Conservation (phyloP, 2,888 invertebrate genomes). For the Pachydiplax longipennis region DNA sequence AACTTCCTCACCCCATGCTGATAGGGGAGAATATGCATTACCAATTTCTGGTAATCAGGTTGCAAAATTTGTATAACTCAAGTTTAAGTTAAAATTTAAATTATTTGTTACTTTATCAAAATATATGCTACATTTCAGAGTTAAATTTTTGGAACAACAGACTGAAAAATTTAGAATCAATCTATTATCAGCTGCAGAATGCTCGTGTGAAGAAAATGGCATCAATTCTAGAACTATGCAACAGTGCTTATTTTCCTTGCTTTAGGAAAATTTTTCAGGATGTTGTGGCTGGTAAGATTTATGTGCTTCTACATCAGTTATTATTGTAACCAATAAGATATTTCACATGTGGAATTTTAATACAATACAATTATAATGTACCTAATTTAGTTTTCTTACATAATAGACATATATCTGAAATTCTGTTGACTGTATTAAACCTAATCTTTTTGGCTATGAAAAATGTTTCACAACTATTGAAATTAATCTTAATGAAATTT, state of each 20-base stretch:
- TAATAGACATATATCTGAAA: no score
- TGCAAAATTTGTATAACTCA: background rate
- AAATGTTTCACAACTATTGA: no score
- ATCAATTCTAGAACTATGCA: conserved; percentile 75
- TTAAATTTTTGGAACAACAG: conserved; percentile 82
- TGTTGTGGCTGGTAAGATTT: conserved; percentile 72
- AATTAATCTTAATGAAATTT: no score
- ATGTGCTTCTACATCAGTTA: conserved; percentile 56
- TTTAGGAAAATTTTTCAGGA: conserved; percentile 81
- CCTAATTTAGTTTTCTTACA: no score
- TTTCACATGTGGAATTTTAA: no score
- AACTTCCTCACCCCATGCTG: conserved; percentile 74
- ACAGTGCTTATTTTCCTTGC: conserved; percentile 79
- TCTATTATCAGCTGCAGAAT: conserved; percentile 86
- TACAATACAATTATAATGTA: background rate
- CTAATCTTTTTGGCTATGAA: no score
- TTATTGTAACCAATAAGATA: no score
- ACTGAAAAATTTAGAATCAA: conserved; percentile 81
- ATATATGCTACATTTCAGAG: conserved; percentile 60
- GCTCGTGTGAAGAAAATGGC: conserved; percentile 85
- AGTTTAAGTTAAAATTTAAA: background rate
- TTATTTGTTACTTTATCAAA: background rate
- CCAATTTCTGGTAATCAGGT: conserved; percentile 60
- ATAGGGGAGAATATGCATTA: conserved; percentile 73
- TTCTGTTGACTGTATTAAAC: no score